These are phyloP conservation scores for Rhagonycha fulva DNA, from an alignment of 2,888 invertebrate species.

Conservation along the genomic window DNA sequence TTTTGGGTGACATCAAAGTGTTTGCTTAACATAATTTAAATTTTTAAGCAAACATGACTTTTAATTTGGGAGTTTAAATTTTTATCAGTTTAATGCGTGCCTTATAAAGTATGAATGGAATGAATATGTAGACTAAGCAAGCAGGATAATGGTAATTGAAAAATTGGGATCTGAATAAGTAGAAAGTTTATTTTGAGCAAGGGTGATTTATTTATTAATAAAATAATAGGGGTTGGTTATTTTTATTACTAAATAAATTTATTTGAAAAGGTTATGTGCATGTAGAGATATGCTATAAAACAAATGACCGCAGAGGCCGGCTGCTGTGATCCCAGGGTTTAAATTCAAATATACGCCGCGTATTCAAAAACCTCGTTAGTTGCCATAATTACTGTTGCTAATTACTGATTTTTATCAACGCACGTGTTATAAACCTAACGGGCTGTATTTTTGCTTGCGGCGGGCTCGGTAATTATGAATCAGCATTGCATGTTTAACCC, in stretches of 20 bases:
- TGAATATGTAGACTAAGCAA: not conserved
- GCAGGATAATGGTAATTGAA: not conserved
- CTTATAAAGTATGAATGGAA: not conserved
- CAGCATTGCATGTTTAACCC: slow-evolving; percentile 53
- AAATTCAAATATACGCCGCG: slow-evolving; percentile 40
- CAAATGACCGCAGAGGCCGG: slow-evolving; percentile 48
- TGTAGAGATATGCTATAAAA: slow-evolving; percentile 46
- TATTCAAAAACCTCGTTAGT: slow-evolving; percentile 54
- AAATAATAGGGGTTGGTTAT: not conserved
- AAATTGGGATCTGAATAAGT: not conserved
- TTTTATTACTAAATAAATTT: slow-evolving; percentile 25
- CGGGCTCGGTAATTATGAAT: slow-evolving; percentile 49
- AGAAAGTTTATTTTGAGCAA: not conserved
- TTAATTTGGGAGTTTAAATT: not conserved
- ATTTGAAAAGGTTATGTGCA: slow-evolving; percentile 36
- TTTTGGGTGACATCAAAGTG: not conserved
- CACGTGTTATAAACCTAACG: slow-evolving; percentile 52
- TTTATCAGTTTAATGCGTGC: not conserved
- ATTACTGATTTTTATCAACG: slow-evolving; percentile 58
- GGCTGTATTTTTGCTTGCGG: slow-evolving; percentile 47
- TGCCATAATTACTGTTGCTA: slow-evolving; percentile 57
- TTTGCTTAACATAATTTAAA: not conserved
- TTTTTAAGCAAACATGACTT: not conserved
- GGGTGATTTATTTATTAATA: not conserved
- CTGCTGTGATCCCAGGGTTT: slow-evolving; percentile 45